These are phyloP conservation scores for Campopleginae sp. DNA, from an alignment of 2,888 invertebrate genomes.

Conservation along the genomic window DNA sequence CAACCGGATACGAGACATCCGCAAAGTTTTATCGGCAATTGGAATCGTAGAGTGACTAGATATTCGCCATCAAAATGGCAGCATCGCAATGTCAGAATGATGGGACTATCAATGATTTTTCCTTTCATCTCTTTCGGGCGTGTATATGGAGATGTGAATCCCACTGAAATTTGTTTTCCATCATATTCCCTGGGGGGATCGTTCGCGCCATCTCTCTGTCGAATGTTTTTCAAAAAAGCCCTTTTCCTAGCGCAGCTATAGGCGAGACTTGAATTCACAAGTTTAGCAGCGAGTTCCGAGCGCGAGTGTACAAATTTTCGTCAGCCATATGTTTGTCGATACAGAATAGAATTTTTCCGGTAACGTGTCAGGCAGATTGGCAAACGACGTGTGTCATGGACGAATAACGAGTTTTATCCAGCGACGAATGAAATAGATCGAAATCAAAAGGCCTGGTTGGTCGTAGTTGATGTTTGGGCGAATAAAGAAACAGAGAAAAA, in stretches of 20 bases:
- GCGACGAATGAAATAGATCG: neutral
- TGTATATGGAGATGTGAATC: neutral
- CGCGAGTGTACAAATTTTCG: neutral
- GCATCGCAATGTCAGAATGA: slow-evolving; percentile 34
- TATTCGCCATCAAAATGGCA: slow-evolving; percentile 46
- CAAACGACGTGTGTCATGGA: no score
- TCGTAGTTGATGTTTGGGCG: neutral
- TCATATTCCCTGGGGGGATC: neutral
- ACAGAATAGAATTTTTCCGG: neutral
- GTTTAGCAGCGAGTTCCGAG: neutral
- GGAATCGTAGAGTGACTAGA: slow-evolving; percentile 54
- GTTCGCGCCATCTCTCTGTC: slow-evolving; percentile 19
- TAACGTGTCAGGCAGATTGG: no score
- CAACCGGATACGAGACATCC: slow-evolving; percentile 83
- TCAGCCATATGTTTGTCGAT: neutral
- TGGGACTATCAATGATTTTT: slow-evolving; percentile 8
- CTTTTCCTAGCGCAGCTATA: slow-evolving; percentile 12
- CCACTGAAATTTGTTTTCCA: neutral
- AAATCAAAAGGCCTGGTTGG: neutral
- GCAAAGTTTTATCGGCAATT: slow-evolving; percentile 72
- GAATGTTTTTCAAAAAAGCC: slow-evolving; percentile 22
- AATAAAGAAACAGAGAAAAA: neutral
- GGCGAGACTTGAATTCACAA: neutral
- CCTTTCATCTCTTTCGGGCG: slow-evolving; percentile 14
- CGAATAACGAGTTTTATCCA: no score